Evolutionary conservation across 2,888 invertebrate genomes (phyloP).

Genomic region (Eudiplozoon nipponicum): DNA sequence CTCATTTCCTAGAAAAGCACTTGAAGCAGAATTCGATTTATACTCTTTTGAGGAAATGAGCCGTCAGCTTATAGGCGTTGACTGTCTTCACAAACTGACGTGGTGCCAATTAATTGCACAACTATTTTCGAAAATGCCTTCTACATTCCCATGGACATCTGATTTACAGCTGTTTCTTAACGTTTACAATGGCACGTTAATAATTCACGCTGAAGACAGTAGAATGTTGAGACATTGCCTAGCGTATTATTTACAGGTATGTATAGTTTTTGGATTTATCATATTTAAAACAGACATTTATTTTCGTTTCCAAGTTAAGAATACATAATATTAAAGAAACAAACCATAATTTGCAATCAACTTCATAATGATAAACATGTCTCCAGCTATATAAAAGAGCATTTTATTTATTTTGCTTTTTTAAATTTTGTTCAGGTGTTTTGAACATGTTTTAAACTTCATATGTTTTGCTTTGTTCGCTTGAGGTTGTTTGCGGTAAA

Average conservation of each 20-base stretch:
- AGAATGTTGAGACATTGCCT: constrained; percentile 70
- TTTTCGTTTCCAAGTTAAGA: no score
- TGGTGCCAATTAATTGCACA: constrained; percentile 67
- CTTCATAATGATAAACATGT: no score
- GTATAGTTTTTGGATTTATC: constrained; percentile 28
- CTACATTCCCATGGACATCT: constrained; percentile 71
- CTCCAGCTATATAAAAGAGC: no score
- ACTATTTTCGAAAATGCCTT: constrained; percentile 90
- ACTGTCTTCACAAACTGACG: constrained; percentile 85
- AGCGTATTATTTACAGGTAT: constrained; percentile 81
- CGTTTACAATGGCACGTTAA: constrained; percentile 72
- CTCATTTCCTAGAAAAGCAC: constrained; percentile 76
- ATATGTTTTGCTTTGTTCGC: no score
- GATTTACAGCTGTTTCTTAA: constrained; percentile 87
- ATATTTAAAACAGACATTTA: no score
- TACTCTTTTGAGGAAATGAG: constrained; percentile 18
- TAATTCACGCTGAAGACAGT: constrained; percentile 78
- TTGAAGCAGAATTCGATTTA: constrained; percentile 64
- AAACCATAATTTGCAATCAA: no score
- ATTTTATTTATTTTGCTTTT: no score
- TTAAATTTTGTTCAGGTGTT: no score
- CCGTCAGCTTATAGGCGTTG: constrained; percentile 35
- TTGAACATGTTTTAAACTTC: no score
- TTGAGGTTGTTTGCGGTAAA: no score
- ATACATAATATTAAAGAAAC: no score